Percentiles rank a stretch among this genome's conserved stretches.
Evolutionary conservation across 2,888 invertebrate species (phyloP).

Genomic region (Orgyia antiqua): DNA sequence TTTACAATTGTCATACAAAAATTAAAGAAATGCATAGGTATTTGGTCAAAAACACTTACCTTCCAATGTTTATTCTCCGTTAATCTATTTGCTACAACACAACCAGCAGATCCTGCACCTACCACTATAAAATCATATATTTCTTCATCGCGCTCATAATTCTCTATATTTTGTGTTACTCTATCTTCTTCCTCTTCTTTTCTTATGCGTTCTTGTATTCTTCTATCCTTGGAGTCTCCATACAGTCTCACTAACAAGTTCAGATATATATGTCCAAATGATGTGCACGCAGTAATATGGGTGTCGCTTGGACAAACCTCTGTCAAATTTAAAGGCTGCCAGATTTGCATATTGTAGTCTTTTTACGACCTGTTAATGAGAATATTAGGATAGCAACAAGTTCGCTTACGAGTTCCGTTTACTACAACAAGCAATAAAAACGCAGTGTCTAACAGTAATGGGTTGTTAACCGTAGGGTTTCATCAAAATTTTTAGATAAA

Average conservation of each 20-base stretch:
- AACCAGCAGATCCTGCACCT: slow-evolving; percentile 53
- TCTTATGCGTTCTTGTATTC: slow-evolving; percentile 15
- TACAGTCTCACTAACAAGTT: slow-evolving; percentile 40
- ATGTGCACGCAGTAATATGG: slow-evolving; percentile 38
- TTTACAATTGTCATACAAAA: too few relatives aligned
- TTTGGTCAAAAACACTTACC: slow-evolving; percentile 30
- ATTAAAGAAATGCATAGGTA: too few relatives aligned
- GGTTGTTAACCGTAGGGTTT: too few relatives aligned
- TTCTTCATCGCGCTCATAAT: slow-evolving; percentile 7
- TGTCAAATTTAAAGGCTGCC: slow-evolving; percentile 31
- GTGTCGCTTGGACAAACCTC: slow-evolving; percentile 33
- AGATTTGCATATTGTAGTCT: not conserved
- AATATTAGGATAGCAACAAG: too few relatives aligned
- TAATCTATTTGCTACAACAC: slow-evolving; percentile 50
- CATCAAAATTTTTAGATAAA: too few relatives aligned
- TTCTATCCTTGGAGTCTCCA: slow-evolving; percentile 35
- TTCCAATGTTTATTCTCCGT: slow-evolving; percentile 40
- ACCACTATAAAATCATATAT: slow-evolving; percentile 56
- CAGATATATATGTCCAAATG: slow-evolving; percentile 43
- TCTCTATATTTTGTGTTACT: slow-evolving; percentile 8
- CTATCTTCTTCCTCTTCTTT: slow-evolving; percentile 20
- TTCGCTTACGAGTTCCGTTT: too few relatives aligned
- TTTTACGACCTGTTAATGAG: not conserved
- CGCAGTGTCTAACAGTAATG: too few relatives aligned
- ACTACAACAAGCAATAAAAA: too few relatives aligned